Evolutionary conservation across 2,888 invertebrate genomes (phyloP), one percentile per base, ranked within the genome.

Genomic region (Brachyptera risi): DNA sequence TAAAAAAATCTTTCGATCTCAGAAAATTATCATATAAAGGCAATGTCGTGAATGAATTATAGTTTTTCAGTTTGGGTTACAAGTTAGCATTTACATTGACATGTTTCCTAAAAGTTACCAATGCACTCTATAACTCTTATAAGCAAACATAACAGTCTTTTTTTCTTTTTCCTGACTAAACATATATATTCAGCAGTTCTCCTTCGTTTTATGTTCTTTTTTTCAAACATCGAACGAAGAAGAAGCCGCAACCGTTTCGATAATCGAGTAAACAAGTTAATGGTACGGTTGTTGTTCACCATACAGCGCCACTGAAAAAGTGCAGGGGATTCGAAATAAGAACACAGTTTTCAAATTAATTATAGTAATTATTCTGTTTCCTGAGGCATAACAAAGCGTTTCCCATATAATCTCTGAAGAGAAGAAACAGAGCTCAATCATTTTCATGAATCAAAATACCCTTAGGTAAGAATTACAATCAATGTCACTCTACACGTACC

Each of bases 201-300:
- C n/a, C n/a, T n/a, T n/a, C n/a, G n/a, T n/a, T n/a, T n/a, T n/a
- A n/a, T n/a, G n/a, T n/a, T n/a, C n/a, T n/a, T n/a, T n/a, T n/a
- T n/a, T n/a, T n/a, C n/a, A n/a, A n/a, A n/a, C n/a, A n/a, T n/a
- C n/a, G n/a, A n/a, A n/a, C n/a, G n/a, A n/a, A n/a, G 21, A 4
- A 31, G 15, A 4, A 11, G 31, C 15, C 23, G 54, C 54, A 37
- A 37, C 54, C 37, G 54, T 54, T 17, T 35, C 19, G 54, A n/a
- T n/a, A 51, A 19, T 37, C 37, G 5, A 47, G 47, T 54, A 54
- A n/a, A 54, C 54, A 37, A 54, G 54, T 35, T 54, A 54, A 54
- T 54, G 37, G 37, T 23, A 54, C 35, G 54, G 54, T 37, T 54
- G 38, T 17, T 4, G 35, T 17, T 31, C 21, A 37, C 37, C 44